Evolutionary conservation across 2,797 vertebrate species (phyloP), one percentile per base, ranked within the genome.

Genomic region (Urosaurus nigricauda): DNA sequence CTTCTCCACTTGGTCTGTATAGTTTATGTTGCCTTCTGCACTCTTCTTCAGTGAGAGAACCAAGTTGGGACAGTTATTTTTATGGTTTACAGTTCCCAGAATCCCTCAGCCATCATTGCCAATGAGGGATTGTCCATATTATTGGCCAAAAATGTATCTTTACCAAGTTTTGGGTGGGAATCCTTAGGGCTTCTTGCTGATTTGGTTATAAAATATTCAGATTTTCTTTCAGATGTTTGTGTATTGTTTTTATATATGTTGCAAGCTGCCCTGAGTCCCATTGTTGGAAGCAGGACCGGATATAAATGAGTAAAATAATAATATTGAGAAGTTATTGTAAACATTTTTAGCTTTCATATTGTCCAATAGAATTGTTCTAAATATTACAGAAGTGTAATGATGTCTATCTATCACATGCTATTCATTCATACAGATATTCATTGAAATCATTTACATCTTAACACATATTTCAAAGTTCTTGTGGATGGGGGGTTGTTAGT

Each of bases 351-450:
- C 89, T 90, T 91, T 70, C 90, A 83, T 75, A 81, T 83, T 90
- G 88, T 87, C 68, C 91, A 87, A 87, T 53, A 81, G 70, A 73
- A 78, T 43, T 60, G 90, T 92, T 86, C 86, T 91, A 93, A 87
- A 90, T 63, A 68, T 91, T 92, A 68, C 82, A 92, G 90, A 81
- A 87, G 1, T 89, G 74, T 90, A 91, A 93, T 81, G 87, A 93
- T 37, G 68, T 88, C 11, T 90, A 88, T 92, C 92, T 92, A 80
- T 93, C 89, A 92, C 79, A 78, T 90, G 90, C 63, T 86, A 87
- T 88, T 94, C 65, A 0, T 82, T 68, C 81, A 0, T 85, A 37
- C 85, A 94, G 86, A 86, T 91, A 93, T 32, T 75, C 35, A 24
- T 37, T 7, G 86, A 79, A 91, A n/a, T 84, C 77, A 32, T 81